phyloP scores from a whole-genome alignment of 2,888 invertebrate genomes.

The Eutolmus rufibarbis region DNA sequence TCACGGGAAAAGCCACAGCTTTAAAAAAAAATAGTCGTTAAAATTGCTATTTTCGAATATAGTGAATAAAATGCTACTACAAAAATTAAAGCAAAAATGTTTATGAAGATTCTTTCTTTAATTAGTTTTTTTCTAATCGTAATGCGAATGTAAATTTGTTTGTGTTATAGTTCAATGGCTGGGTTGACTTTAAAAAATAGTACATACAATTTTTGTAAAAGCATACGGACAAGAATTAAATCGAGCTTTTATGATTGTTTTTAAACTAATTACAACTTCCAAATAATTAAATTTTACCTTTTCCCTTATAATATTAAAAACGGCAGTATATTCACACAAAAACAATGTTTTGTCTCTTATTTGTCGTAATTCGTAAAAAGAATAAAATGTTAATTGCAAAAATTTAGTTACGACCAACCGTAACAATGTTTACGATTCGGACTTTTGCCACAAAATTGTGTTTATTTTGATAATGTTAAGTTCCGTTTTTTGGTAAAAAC shows the following conservation, averaged over 20 bases:
- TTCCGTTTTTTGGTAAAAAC: too few species aligned
- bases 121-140: neutral
- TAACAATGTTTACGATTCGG: neutral
- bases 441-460: neutral
- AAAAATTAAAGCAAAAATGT: neutral
- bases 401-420: too few species aligned
- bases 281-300: too few species aligned
- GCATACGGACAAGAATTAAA: neutral
- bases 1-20: neutral
- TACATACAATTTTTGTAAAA: neutral
- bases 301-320: too few species aligned
- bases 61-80: neutral
- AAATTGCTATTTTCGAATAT: neutral
- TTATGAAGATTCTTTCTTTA: neutral
- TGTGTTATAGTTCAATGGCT: neutral
- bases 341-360: too few species aligned
- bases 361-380: too few species aligned
- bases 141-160: neutral
- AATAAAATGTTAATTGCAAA: too few species aligned
- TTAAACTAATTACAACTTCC: too few species aligned
- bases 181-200: neutral
- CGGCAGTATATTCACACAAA: too few species aligned
- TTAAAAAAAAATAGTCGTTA: neutral
- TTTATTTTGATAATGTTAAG: too few species aligned
- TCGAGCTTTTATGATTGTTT: neutral